phyloP scores from a whole-genome alignment of 2,888 invertebrate genomes.

The Diarsia rubi region DNA sequence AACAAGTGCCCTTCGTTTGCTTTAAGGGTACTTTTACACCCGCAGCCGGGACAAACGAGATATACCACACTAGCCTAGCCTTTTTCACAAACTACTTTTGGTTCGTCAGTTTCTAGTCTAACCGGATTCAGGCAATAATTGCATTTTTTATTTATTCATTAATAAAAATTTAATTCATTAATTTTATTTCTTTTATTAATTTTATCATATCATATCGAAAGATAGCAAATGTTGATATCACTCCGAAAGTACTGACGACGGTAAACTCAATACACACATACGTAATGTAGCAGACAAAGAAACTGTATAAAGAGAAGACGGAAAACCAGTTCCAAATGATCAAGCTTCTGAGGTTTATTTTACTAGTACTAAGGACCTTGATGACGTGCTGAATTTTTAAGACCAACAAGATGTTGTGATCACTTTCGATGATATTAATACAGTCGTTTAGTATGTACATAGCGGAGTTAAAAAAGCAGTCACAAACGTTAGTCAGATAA shows the following conservation, averaged over 20 bases:
- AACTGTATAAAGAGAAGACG: conserved; percentile 12
- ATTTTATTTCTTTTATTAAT: no score
- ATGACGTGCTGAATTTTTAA: conserved; percentile 17
- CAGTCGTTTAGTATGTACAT: conserved; percentile 4
- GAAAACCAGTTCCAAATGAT: conserved; percentile 32
- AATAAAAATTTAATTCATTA: no score
- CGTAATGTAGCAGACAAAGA: background rate
- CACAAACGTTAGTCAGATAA: background rate
- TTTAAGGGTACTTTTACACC: no score
- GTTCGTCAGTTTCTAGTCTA: no score
- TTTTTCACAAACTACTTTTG: no score
- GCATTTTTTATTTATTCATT: no score
- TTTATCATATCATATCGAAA: conserved; percentile 38
- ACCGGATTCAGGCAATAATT: no score
- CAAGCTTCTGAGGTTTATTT: conserved; percentile 3
- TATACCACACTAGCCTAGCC: no score
- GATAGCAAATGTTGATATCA: background rate
- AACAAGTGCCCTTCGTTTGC: no score
- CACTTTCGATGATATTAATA: conserved; percentile 10
- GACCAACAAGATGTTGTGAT: conserved; percentile 26
- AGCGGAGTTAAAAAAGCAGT: background rate
- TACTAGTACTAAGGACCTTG: background rate
- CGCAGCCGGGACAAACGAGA: no score
- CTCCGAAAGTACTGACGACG: background rate
- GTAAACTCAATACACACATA: conserved; percentile 3